Evolutionary conservation across 2,113 vertebrate genomes (phyloP), one percentile per base, ranked within the genome.

Genomic region (Ophthalmolycus amberensis): DNA sequence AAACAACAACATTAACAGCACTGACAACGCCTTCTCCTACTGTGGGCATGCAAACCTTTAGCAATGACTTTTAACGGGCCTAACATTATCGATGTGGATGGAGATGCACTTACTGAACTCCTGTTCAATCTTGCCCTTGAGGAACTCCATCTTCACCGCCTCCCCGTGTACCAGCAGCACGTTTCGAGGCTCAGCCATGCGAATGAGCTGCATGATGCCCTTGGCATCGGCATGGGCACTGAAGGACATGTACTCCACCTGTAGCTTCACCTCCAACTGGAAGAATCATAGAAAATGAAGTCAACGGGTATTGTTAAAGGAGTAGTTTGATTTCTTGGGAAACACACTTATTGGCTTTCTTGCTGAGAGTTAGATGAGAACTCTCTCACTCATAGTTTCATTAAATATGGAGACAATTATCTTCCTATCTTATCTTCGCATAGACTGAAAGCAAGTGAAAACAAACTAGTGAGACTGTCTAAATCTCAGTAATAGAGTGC

Each of bases 211-310:
- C 98, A 99, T 99, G 91, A 99, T 99, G 44, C 98, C 98, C 85
- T 99, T 99, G 76, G 98, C 98, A 0, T 99, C 98, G 0, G 98
- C 98, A 0, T 99, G 98, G 48, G 98, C 97, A 0, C 98, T 99
- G 92, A 99, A 99, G 11, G 98, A 99, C 98, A 99, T 99, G 95
- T 99, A 99, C 84, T 99, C 98, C 93, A 99, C 98, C 93, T 99
- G 98, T 90, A 99, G 96, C 95, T 99, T 99, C 50, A 99, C 97
- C 0, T 99, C 98, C 92, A 99, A 60, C 98, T 99, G 90, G 0
- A 15, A 6, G 0, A 64, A 54, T 40, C 68, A 82, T 29, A 90
- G 44, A 67, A 22, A 37, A 14, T 38, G 0, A 0, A 32, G 32
- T 71, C 12, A 38, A 34, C 0, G 11, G 25, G 14, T 58, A 58